phyloP scores from a whole-genome alignment of 2,113 vertebrate genomes.

The Archocentrus centrarchus region DNA sequence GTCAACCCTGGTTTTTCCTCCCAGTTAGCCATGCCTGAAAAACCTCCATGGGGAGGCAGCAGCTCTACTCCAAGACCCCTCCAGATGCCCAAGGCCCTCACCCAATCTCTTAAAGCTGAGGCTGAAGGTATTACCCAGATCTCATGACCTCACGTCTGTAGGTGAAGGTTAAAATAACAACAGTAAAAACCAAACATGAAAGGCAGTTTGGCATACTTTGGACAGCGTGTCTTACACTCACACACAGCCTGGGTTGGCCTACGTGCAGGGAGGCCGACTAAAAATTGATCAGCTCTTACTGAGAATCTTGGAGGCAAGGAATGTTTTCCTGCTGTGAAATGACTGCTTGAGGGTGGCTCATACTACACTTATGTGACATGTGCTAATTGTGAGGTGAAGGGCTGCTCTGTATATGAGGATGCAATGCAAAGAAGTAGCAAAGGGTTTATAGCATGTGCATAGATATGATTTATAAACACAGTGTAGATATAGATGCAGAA shows the following conservation, averaged over 20 bases:
- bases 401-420: background rate
- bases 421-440: background rate
- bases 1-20: too few relatives aligned
- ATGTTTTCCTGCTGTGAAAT: conserved; percentile 4
- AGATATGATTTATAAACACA: too few relatives aligned
- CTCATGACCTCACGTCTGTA: background rate
- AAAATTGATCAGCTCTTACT: conserved; percentile 48
- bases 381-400: background rate
- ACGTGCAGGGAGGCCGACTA: conserved; percentile 41
- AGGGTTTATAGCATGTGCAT: too few relatives aligned
- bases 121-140: background rate
- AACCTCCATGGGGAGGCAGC: background rate
- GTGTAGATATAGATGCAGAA: too few relatives aligned
- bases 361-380: background rate
- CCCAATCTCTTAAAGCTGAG: background rate
- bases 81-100: background rate
- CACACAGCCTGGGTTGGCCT: conserved; percentile 30
- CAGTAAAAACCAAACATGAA: background rate
- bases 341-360: background rate
- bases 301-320: background rate
- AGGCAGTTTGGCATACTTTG: background rate
- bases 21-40: too few relatives aligned
- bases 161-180: background rate
- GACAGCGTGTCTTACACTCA: background rate
- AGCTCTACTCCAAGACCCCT: background rate